A percentile compares a stretch with the other conserved stretches of the same genome.
Evolutionary conservation across 2,888 invertebrate genomes (phyloP).

Genomic region (Hypomecis atomaria): DNA sequence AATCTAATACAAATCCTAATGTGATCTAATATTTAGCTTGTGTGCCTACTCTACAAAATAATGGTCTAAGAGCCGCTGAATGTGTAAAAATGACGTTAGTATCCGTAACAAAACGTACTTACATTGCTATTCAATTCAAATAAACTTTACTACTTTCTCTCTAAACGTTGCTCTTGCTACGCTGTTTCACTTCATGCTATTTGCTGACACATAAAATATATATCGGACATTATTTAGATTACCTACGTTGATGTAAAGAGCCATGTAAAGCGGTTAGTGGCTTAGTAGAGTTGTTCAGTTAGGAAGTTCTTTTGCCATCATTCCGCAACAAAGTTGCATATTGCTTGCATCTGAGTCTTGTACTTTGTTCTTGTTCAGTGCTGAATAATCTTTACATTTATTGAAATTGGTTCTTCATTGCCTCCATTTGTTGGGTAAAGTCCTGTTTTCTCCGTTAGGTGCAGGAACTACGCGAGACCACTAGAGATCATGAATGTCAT

Average conservation of each 20-base stretch:
- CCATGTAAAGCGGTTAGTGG: constrained; percentile 35
- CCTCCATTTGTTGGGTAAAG: constrained; percentile 57
- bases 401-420: constrained; percentile 56
- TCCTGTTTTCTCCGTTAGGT: constrained; percentile 61
- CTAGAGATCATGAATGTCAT: constrained; percentile 52
- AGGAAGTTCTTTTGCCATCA: constrained; percentile 32
- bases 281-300: constrained; percentile 37
- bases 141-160: too few relatives aligned
- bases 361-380: constrained; percentile 44
- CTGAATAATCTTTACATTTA: constrained; percentile 45
- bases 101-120: too few relatives aligned
- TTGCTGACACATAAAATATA: constrained; percentile 24
- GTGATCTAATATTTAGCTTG: too few relatives aligned
- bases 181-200: too few relatives aligned
- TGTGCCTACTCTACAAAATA: too few relatives aligned
- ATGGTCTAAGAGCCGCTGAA: too few relatives aligned
- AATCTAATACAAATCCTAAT: too few relatives aligned
- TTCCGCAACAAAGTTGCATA: constrained; percentile 39
- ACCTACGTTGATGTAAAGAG: constrained; percentile 24
- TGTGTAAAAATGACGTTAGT: too few relatives aligned
- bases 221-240: constrained; percentile 29
- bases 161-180: too few relatives aligned
- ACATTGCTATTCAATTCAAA: too few relatives aligned
- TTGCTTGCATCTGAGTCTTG: constrained; percentile 36
- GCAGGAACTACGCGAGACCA: constrained; percentile 44